Evolutionary conservation across 2,888 invertebrate species (phyloP).

Genomic region (Tanytarsus gracilentus): DNA sequence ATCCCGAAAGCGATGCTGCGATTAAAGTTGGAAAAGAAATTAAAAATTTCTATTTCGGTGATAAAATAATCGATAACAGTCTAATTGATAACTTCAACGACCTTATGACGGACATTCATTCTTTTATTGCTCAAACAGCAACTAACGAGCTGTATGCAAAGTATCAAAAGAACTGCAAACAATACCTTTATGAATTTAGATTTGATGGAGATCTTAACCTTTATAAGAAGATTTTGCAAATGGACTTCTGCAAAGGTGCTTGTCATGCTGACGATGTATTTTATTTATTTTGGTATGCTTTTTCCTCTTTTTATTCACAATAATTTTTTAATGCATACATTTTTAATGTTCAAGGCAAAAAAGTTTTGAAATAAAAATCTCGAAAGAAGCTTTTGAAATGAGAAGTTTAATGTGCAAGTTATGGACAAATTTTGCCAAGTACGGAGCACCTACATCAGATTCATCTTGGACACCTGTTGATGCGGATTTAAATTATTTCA

Average conservation of each 20-base stretch:
- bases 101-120: conserved; percentile 45
- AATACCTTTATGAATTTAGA: conserved; percentile 47
- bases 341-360: conserved; percentile 29
- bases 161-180: conserved; percentile 32
- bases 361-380: conserved; percentile 32
- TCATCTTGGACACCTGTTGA: conserved; percentile 36
- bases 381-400: conserved; percentile 35
- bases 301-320: neutral
- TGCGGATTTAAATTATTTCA: conserved; percentile 36
- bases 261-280: conserved; percentile 54
- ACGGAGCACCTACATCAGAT: conserved; percentile 42
- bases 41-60: conserved; percentile 44
- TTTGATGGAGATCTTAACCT: conserved; percentile 50
- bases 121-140: conserved; percentile 35
- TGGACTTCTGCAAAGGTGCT: conserved; percentile 45
- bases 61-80: conserved; percentile 39
- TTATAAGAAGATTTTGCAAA: conserved; percentile 44
- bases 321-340: neutral
- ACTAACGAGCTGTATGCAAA: conserved; percentile 36
- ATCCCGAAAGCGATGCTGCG: conserved; percentile 33
- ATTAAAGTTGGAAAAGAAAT: conserved; percentile 33
- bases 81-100: conserved; percentile 43
- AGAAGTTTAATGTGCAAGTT: conserved; percentile 45
- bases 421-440: conserved; percentile 57
- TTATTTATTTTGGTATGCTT: conserved; percentile 46